These are phyloP conservation scores for Papilio polyxenes DNA, from an alignment of 1,140 invertebrate genomes.

Conservation along the genomic window DNA sequence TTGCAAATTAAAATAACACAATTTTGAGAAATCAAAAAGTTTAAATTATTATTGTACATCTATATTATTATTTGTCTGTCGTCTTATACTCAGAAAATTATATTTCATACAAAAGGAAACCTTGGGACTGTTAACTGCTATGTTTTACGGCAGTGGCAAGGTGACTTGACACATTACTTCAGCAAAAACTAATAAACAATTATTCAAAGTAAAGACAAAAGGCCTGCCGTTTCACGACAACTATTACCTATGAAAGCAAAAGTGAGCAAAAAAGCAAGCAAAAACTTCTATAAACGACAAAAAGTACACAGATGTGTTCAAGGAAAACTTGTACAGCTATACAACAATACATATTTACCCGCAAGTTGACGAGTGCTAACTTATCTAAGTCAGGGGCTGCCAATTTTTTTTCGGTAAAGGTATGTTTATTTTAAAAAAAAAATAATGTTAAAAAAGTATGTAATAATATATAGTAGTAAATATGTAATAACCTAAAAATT, in stretches of 20 bases:
- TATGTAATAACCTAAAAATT: no score
- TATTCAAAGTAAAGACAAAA: conserved; percentile 29
- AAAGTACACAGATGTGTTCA: conserved; percentile 32
- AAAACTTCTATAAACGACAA: conserved; percentile 33
- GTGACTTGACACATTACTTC: conserved; percentile 3
- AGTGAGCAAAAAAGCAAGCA: conserved; percentile 40
- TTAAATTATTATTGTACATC: background rate
- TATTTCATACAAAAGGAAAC: conserved; percentile 16
- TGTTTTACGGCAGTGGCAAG: conserved; percentile 20
- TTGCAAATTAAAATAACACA: no score
- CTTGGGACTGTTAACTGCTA: conserved; percentile 14
- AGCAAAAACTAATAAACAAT: conserved; percentile 16
- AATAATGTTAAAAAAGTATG: no score
- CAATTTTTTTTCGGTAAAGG: conserved; percentile 28
- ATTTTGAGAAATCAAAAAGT: background rate
- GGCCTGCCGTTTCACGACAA: conserved; percentile 22
- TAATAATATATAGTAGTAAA: no score
- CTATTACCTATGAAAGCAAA: conserved; percentile 43
- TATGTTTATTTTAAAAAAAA: no score
- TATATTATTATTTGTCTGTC: background rate
- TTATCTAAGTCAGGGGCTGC: conserved; percentile 27
- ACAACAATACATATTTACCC: conserved; percentile 41
- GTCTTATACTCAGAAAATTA: background rate
- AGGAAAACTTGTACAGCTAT: conserved; percentile 40
- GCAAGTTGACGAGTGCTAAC: conserved; percentile 37